Percentiles rank a stretch among this genome's conserved stretches.
phyloP scores from a whole-genome alignment of 2,113 vertebrate species.

The Myiopsitta monachus region DNA sequence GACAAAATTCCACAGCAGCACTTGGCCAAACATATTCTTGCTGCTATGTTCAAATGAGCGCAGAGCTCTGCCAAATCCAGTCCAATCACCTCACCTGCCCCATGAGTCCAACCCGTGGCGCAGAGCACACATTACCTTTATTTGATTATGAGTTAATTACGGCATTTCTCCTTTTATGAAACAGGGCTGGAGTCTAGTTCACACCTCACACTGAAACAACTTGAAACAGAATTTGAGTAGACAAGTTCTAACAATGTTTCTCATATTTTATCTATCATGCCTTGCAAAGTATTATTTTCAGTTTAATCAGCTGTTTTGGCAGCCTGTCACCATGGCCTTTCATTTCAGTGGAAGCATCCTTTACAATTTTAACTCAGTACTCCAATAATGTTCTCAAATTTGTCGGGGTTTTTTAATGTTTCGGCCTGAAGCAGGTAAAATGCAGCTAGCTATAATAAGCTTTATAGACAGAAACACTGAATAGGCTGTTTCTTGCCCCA shows the following conservation, averaged over 20 bases:
- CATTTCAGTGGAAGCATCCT: not conserved
- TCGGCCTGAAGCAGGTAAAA: not conserved
- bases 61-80: not conserved
- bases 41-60: fast-evolving
- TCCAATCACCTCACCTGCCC: not conserved
- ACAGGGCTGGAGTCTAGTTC: not conserved
- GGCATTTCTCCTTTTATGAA: not conserved
- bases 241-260: not conserved
- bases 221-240: not conserved
- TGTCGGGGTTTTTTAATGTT: not conserved
- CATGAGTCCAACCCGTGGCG: not conserved
- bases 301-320: not conserved
- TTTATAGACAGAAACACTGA: not conserved
- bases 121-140: not conserved
- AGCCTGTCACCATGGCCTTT: not conserved
- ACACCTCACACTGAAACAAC: not conserved
- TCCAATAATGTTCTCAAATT: not conserved
- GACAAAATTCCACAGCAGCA: not conserved
- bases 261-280: not conserved
- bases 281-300: not conserved
- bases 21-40: not conserved
- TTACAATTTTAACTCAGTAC: not conserved
- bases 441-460: not conserved
- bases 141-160: not conserved
- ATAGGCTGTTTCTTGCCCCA: not conserved